phyloP scores from a whole-genome alignment of 2,797 vertebrate genomes.

The Erpetoichthys calabaricus region DNA sequence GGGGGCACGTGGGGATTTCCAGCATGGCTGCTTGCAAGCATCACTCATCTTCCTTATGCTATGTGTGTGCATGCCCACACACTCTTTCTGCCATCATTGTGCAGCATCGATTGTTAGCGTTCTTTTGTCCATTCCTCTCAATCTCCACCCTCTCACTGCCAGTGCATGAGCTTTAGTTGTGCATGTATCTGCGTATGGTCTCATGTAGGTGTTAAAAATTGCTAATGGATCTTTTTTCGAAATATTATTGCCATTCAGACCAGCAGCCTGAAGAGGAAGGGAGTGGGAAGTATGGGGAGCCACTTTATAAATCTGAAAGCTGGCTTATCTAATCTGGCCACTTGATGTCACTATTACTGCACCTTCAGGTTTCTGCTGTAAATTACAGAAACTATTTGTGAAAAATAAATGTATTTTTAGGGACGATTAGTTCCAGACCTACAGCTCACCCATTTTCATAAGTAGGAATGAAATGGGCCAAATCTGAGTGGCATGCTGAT shows the following conservation, averaged over 20 bases:
- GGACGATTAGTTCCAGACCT: too few relatives aligned
- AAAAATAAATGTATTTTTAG: too few relatives aligned
- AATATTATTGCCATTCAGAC: slow-evolving; percentile 29
- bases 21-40: background rate
- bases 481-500: too few relatives aligned
- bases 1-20: too few relatives aligned
- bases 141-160: slow-evolving; percentile 16
- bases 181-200: background rate
- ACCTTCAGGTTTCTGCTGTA: background rate
- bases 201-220: slow-evolving; percentile 21
- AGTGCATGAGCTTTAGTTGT: slow-evolving; percentile 37
- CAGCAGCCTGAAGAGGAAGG: slow-evolving; percentile 23
- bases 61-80: slow-evolving; percentile 8
- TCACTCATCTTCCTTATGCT: background rate
- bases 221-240: slow-evolving; percentile 32
- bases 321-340: background rate
- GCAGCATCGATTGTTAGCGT: background rate
- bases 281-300: slow-evolving; percentile 17
- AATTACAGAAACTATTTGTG: too few relatives aligned
- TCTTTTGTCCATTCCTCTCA: slow-evolving; percentile 24
- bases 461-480: too few relatives aligned
- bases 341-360: background rate
- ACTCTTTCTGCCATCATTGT: background rate
- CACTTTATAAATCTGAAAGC: slow-evolving; percentile 13
- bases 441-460: too few relatives aligned